These are phyloP conservation scores for Fregetta grallaria DNA, from an alignment of 2,113 vertebrate genomes.

Conservation along the genomic window DNA sequence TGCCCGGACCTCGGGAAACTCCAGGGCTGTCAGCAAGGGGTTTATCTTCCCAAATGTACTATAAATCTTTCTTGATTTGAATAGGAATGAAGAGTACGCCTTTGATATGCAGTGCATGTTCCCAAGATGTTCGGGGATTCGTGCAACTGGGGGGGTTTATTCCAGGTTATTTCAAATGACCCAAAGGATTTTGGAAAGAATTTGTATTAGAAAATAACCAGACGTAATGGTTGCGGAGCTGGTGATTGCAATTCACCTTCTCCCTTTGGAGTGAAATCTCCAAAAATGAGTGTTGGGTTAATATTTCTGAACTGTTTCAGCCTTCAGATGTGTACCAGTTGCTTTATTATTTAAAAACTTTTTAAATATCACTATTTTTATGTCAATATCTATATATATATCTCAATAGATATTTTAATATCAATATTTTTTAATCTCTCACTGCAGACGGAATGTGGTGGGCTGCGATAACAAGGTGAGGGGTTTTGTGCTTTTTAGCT, in stretches of 20 bases:
- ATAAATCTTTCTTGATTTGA: background rate
- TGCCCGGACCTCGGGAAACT: background rate
- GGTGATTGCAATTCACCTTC: background rate
- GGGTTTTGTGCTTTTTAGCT: background rate
- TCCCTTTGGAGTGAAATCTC: background rate
- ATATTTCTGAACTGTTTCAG: background rate
- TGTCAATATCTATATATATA: no score
- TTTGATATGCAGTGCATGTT: fast-evolving
- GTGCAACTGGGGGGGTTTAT: fast-evolving
- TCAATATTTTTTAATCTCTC: no score
- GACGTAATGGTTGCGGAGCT: background rate
- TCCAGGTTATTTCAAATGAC: background rate
- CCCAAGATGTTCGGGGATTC: fast-evolving
- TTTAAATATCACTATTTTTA: no score
- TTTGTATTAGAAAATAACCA: background rate
- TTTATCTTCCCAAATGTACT: fast-evolving
- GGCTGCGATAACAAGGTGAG: background rate
- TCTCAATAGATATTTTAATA: no score
- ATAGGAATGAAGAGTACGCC: fast-evolving
- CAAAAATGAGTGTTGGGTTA: background rate
- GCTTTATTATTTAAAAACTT: background rate
- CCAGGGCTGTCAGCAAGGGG: background rate
- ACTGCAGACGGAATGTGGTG: background rate
- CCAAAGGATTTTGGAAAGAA: background rate
- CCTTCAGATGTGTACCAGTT: background rate